Conservation (phyloP, 2,888 invertebrate species). For the Polydrusus pterygomalis region DNA sequence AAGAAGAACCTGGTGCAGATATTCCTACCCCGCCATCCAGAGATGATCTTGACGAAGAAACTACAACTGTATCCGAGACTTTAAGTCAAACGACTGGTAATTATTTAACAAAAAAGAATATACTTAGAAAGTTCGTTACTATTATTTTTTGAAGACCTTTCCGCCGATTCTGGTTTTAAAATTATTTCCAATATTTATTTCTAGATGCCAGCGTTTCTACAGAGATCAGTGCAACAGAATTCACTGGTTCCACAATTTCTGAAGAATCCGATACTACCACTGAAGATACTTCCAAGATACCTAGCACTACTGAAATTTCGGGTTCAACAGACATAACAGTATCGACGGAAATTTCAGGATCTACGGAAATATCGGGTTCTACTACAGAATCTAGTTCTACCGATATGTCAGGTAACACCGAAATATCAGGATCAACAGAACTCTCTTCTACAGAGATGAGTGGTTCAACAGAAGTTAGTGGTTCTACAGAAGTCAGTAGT, state of each 20-base stretch:
- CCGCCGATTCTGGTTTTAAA: neutral
- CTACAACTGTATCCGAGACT: slow-evolving; percentile 22
- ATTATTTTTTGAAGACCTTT: no score
- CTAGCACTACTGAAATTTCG: slow-evolving; percentile 39
- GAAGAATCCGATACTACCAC: neutral
- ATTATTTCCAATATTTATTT: neutral
- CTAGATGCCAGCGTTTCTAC: slow-evolving; percentile 18
- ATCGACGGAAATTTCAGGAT: slow-evolving; percentile 33
- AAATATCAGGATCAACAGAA: slow-evolving; percentile 37
- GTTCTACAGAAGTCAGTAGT: no score
- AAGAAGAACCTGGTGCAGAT: slow-evolving; percentile 37
- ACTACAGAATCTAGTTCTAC: slow-evolving; percentile 56
- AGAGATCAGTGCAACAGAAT: slow-evolving; percentile 22
- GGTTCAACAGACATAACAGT: neutral
- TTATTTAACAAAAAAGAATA: neutral
- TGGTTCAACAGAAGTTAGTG: slow-evolving; percentile 57
- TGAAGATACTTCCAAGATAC: slow-evolving; percentile 27
- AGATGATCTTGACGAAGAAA: slow-evolving; percentile 31
- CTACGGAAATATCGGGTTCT: slow-evolving; percentile 44
- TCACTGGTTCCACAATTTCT: slow-evolving; percentile 18
- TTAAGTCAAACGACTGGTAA: slow-evolving; percentile 8
- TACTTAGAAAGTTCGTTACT: neutral
- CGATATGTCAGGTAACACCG: slow-evolving; percentile 56
- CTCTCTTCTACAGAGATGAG: slow-evolving; percentile 37
- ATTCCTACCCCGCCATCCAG: slow-evolving; percentile 33